phyloP scores from a whole-genome alignment of 2,888 invertebrate species.

The Athrips mouffetella region DNA sequence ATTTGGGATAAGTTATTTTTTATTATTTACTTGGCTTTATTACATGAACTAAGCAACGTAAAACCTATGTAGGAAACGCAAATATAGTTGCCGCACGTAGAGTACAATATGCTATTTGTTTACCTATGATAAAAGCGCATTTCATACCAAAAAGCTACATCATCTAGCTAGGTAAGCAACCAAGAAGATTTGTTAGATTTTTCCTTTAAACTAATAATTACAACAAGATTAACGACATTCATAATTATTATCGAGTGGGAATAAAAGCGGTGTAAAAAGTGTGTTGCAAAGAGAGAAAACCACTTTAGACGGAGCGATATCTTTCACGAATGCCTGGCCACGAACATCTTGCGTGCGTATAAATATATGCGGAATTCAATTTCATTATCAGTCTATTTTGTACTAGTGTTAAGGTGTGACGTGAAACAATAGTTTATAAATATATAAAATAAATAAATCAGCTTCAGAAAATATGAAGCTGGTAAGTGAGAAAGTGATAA shows the following conservation, averaged over 20 bases:
- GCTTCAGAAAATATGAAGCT: constrained; percentile 70
- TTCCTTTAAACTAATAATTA: constrained; percentile 31
- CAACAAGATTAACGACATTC: constrained; percentile 24
- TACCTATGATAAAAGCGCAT: no score
- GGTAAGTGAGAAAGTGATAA: constrained; percentile 60
- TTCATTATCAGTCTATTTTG: constrained; percentile 74
- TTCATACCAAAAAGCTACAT: no score
- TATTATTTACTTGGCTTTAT: background rate
- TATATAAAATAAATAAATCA: constrained; percentile 33
- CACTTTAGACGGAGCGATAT: constrained; percentile 51
- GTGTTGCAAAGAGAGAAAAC: constrained; percentile 53
- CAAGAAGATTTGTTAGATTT: no score
- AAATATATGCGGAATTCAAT: constrained; percentile 77
- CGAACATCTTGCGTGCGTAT: constrained; percentile 65
- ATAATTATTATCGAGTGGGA: constrained; percentile 20
- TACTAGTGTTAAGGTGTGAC: constrained; percentile 62
- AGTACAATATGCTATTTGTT: no score
- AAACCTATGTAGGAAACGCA: no score
- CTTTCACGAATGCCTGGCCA: constrained; percentile 74
- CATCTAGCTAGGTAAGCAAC: no score
- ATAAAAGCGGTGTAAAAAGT: constrained; percentile 28
- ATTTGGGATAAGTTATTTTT: no score
- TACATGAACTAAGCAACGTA: no score
- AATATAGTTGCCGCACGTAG: background rate
- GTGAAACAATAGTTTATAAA: constrained; percentile 46